These are phyloP conservation scores for Merluccius polli DNA, from an alignment of 2,797 vertebrate genomes.

Conservation along the genomic window DNA sequence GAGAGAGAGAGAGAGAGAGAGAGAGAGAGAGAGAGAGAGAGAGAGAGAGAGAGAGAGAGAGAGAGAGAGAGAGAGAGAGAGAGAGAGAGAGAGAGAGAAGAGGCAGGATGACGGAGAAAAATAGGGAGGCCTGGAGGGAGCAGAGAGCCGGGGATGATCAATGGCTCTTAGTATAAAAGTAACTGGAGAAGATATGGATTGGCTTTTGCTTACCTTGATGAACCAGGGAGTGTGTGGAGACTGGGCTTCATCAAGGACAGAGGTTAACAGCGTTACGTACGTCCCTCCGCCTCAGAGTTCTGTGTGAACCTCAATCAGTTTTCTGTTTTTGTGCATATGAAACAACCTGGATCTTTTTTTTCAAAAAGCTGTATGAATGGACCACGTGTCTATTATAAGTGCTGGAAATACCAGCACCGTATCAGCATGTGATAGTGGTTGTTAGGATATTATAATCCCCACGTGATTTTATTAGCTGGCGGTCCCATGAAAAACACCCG, in stretches of 20 bases:
- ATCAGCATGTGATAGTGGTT: neutral
- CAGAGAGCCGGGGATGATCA: conserved; percentile 39
- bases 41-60: conserved; percentile 28
- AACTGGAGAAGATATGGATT: conserved; percentile 47
- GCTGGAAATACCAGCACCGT: neutral
- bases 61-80: conserved; percentile 39
- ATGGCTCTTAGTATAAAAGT: conserved; percentile 51
- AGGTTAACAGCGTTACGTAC: neutral
- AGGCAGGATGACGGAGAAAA: conserved; percentile 7
- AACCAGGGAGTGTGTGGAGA: neutral
- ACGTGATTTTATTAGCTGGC: neutral
- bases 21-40: conserved; percentile 41
- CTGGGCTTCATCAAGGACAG: conserved; percentile 18
- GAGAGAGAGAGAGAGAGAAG: conserved; percentile 41
- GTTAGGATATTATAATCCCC: neutral
- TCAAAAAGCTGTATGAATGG: neutral
- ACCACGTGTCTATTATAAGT: no score
- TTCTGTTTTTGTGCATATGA: no score
- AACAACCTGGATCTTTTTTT: neutral
- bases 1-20: conserved; percentile 36
- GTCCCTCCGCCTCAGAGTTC: conserved; percentile 24
- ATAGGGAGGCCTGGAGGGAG: conserved; percentile 28
- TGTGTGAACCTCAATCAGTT: neutral
- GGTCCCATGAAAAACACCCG: neutral
- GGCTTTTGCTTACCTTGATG: conserved; percentile 27